phyloP scores from a whole-genome alignment of 2,888 invertebrate species.

The Ectobius pallidus region DNA sequence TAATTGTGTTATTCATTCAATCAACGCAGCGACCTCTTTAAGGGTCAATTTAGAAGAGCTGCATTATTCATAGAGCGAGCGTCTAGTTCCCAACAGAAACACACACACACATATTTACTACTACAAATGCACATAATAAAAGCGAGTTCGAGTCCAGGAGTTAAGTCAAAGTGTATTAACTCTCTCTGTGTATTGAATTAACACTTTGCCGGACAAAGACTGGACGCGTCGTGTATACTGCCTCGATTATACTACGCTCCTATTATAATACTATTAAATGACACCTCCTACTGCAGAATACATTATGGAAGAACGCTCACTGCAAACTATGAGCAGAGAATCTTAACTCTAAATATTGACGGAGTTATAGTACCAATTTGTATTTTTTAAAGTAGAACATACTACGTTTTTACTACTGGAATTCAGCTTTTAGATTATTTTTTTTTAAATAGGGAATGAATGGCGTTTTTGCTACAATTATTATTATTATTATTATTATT shows the following conservation, averaged over 20 bases:
- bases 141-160: not conserved
- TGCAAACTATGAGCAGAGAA: too few relatives aligned
- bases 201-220: not conserved
- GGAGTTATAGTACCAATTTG: too few relatives aligned
- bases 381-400: too few relatives aligned
- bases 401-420: too few relatives aligned
- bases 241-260: not conserved
- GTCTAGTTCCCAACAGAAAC: not conserved
- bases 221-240: too few relatives aligned
- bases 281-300: not conserved
- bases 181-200: not conserved
- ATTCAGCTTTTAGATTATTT: too few relatives aligned
- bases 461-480: too few relatives aligned
- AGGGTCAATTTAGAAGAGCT: not conserved
- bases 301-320: not conserved
- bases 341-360: too few relatives aligned
- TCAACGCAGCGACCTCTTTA: not conserved
- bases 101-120: not conserved
- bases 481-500: too few relatives aligned
- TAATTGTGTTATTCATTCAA: not conserved
- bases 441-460: too few relatives aligned
- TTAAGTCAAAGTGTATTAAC: not conserved
- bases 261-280: not conserved
- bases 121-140: conserved; percentile 2
- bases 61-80: not conserved